Percentiles rank a stretch among this genome's conserved stretches.
These are phyloP conservation scores for Proales similis DNA, from an alignment of 1,140 invertebrate genomes.

Conservation along the genomic window DNA sequence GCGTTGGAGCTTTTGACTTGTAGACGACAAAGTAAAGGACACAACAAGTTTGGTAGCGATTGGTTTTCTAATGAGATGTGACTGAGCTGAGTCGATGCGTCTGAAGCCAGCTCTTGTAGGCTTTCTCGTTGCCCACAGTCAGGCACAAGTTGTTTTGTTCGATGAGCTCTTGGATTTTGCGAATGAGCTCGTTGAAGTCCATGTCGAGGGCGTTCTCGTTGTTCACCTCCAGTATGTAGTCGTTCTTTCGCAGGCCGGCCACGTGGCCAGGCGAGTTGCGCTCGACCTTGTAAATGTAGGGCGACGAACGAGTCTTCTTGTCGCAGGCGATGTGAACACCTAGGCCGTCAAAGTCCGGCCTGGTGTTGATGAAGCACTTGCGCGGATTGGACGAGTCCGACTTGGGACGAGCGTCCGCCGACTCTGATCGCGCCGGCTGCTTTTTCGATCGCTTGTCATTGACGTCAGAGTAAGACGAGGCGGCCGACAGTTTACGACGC, in stretches of 20 bases:
- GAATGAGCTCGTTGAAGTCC: conserved; percentile 13
- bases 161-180: conserved; percentile 18
- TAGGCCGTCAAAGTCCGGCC: conserved; percentile 5
- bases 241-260: conserved; percentile 21
- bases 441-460: too few species aligned
- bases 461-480: too few species aligned
- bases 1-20: too few species aligned
- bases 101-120: conserved; percentile 23
- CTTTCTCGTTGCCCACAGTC: conserved; percentile 32
- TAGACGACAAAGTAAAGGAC: too few species aligned
- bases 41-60: too few species aligned
- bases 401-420: background rate
- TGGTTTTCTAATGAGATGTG: too few species aligned
- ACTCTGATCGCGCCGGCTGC: conserved; percentile 1
- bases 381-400: background rate
- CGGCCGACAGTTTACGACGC: background rate
- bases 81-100: too few species aligned
- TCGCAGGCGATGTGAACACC: conserved; percentile 29
- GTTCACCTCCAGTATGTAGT: conserved; percentile 25
- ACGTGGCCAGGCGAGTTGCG: conserved; percentile 1
- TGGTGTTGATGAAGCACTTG: background rate
- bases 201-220: conserved; percentile 7
- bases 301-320: conserved; percentile 12
- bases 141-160: conserved; percentile 4
- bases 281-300: conserved; percentile 31